Conservation (phyloP, 35 echinoderm and acorn worm species). For the Ptychodera flava region DNA sequence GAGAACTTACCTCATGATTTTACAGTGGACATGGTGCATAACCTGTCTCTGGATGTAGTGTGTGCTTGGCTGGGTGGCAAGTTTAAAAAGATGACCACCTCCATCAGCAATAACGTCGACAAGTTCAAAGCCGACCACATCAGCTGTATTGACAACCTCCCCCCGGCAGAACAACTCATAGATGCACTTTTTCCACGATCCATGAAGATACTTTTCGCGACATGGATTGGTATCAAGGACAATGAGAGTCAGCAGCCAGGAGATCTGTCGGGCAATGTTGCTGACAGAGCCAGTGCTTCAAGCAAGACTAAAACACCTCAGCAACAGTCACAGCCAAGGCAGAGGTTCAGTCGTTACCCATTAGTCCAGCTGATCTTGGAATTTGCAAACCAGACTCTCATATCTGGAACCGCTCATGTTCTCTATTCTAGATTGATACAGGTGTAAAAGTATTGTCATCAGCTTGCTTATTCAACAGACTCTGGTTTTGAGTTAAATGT, state of each 20-base stretch:
- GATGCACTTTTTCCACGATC: conserved; percentile 20
- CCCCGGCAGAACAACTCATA: conserved; percentile 17
- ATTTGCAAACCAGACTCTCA: conserved; percentile 32
- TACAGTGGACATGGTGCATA: neutral
- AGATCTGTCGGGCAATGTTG: neutral
- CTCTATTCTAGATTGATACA: conserved; percentile 24
- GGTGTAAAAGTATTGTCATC: too few relatives aligned
- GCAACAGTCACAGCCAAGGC: neutral
- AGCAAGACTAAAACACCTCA: neutral
- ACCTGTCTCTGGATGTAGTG: neutral
- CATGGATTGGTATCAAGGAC: conserved; percentile 9
- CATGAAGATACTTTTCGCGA: conserved; percentile 12
- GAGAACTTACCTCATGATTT: too few relatives aligned
- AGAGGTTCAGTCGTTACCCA: conserved; percentile 13
- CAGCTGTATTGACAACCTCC: conserved; percentile 21
- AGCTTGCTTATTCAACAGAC: too few relatives aligned
- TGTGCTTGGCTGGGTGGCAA: conserved; percentile 13
- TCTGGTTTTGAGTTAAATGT: too few relatives aligned
- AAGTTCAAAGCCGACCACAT: conserved; percentile 27
- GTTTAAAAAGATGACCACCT: neutral
- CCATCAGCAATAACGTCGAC: conserved; percentile 15
- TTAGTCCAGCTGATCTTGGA: conserved; percentile 29
- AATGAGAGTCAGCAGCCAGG: neutral
- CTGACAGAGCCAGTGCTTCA: neutral
- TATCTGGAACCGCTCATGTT: conserved; percentile 30